Evolutionary conservation across 2,113 vertebrate species (phyloP).

Genomic region (Psittacara wagleri): DNA sequence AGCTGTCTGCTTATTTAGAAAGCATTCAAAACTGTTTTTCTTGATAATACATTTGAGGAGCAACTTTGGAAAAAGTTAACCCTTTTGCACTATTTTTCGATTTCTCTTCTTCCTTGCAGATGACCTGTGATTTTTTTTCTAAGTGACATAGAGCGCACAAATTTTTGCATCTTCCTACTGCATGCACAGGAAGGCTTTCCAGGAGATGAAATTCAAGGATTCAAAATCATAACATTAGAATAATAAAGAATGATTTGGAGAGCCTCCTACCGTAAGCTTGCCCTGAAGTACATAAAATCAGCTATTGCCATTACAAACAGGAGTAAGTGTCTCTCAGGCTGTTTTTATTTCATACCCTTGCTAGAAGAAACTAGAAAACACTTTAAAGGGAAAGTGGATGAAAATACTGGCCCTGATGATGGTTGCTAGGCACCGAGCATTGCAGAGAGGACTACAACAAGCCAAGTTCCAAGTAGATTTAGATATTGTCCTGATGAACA

Average conservation of each 20-base stretch:
- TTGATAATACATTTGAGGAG: neutral
- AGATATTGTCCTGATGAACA: constrained; percentile 51
- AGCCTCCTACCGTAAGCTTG: constrained; percentile 34
- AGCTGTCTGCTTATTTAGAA: constrained; percentile 7
- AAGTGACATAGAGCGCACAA: neutral
- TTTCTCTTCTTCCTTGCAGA: neutral
- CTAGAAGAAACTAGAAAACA: constrained; percentile 57
- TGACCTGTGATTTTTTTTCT: neutral
- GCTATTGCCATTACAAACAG: neutral
- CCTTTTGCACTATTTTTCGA: neutral
- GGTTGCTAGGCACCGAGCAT: constrained; percentile 73
- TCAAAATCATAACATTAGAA: constrained; percentile 18
- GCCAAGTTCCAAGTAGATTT: constrained; percentile 26
- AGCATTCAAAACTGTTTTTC: neutral
- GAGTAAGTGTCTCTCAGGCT: constrained; percentile 28
- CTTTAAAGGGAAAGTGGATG: constrained; percentile 30
- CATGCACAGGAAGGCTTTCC: neutral
- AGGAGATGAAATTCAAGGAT: constrained; percentile 17
- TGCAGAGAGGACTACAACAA: constrained; percentile 43
- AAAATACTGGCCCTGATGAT: constrained; percentile 27
- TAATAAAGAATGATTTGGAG: constrained; percentile 1
- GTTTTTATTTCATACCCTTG: constrained; percentile 30
- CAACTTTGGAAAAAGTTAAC: neutral
- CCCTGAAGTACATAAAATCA: constrained; percentile 45
- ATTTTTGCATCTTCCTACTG: neutral